These are phyloP conservation scores for Athetis lepigone DNA, from an alignment of 2,888 invertebrate species.

Conservation along the genomic window DNA sequence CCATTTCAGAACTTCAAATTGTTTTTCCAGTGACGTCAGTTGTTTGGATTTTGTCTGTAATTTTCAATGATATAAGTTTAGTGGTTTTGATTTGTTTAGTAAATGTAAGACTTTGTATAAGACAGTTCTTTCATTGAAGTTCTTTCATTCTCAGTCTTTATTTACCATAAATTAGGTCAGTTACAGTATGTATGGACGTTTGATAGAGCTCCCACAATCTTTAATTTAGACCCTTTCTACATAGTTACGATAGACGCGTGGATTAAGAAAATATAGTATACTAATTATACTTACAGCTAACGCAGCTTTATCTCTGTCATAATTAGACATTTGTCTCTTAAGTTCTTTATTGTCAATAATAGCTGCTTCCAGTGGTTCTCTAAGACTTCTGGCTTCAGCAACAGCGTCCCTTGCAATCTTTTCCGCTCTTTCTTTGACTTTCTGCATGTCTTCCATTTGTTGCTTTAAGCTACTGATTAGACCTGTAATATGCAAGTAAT, in stretches of 20 bases:
- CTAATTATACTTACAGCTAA: constrained; percentile 87
- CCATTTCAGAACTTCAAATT: constrained; percentile 92
- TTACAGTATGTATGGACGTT: too few species aligned
- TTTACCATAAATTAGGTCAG: too few species aligned
- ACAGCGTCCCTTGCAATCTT: constrained; percentile 92
- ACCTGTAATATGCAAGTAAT: constrained; percentile 67
- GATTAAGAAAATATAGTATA: too few species aligned
- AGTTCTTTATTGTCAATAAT: constrained; percentile 93
- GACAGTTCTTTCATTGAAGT: too few species aligned
- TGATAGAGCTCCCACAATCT: too few species aligned
- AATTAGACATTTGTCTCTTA: constrained; percentile 94
- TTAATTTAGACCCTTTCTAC: too few species aligned
- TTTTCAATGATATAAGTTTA: too few species aligned
- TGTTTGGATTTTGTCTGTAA: constrained; percentile 90
- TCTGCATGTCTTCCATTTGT: constrained; percentile 94
- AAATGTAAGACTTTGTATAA: too few species aligned
- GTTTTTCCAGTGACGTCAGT: constrained; percentile 84
- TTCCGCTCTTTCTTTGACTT: constrained; percentile 94
- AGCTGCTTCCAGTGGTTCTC: constrained; percentile 93
- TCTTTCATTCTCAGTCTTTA: too few species aligned
- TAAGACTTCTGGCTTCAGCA: constrained; percentile 93
- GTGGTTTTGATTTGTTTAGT: too few species aligned
- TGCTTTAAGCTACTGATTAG: constrained; percentile 96
- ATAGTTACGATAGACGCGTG: too few species aligned
- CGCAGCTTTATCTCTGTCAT: constrained; percentile 95